Base-by-base conservation (phyloP, 2,113 vertebrate genomes). In the Laterallus jamaicensis region DNA sequence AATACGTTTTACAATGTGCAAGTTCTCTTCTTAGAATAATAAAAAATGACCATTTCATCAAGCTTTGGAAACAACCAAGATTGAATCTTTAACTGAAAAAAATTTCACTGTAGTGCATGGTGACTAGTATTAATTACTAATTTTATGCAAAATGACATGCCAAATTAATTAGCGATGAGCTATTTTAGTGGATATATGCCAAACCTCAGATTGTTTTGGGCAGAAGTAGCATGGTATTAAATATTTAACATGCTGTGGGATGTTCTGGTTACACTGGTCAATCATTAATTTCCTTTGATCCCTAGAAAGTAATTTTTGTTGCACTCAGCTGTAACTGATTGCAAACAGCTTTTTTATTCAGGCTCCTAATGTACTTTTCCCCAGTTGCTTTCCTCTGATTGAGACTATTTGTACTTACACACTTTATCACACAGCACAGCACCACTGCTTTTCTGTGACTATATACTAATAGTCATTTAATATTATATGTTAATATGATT, bases 321-420 rank as follows among this genome's bases (percentile, higher is more conserved):
- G 87, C 95, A 97, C 80, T 97, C 97, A 96, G 95, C 94, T 98
- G 94, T 97, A 98, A 98, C 96, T 96, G 97, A 98, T 96, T 97
- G 88, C 15, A 6, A 93, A 94, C 85, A 90, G 88, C 80, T 87
- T 95, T 96, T 94, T 95, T 89, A 79, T 92, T 93, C 85, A 86
- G 86, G 13, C 22, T 95, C 49, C 82, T 96, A 95, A 97, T 89
- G 81, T 92, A 92, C 64, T 96, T 96, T 97, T 96, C 95, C 76
- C 90, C 71, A 96, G 96, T 96, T 97, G 84, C 68, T 94, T 93
- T 96, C 81, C 88, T 95, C 84, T 80, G 86, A 97, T 83, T 90
- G 50, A 94, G 95, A 62, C 60, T 95, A 73, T 91, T 73, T 95
- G 92, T 73, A 88, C 66, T 63, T 83, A 56, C 60, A 71, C 31